phyloP scores from a whole-genome alignment of 2,113 vertebrate species.

The Oreochromis aureus region DNA sequence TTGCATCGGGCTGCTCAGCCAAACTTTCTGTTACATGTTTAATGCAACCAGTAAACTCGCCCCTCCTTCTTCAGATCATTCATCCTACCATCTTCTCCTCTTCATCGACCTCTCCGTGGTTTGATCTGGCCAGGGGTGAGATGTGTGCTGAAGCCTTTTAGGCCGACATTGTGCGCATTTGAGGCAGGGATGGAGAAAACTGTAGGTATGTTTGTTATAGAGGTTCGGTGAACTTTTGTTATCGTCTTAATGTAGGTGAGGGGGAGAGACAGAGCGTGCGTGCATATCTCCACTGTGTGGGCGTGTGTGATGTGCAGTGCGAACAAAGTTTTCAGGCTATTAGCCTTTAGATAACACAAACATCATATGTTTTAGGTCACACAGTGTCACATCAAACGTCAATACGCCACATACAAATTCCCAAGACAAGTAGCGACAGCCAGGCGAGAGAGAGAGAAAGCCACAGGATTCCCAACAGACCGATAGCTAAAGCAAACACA shows the following conservation, averaged over 20 bases:
- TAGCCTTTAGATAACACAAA: not conserved
- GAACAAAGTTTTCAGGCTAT: not conserved
- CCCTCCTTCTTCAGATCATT: not conserved
- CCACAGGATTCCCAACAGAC: slow-evolving; percentile 17
- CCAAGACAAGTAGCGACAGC: not conserved
- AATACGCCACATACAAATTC: not conserved
- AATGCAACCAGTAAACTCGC: not conserved
- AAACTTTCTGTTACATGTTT: not conserved
- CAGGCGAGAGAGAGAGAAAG: not conserved
- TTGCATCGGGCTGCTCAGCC: not conserved
- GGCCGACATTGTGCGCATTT: not conserved
- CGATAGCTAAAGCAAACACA: not conserved
- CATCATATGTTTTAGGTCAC: not conserved
- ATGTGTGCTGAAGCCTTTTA: not conserved
- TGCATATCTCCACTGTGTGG: not conserved
- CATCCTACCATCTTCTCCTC: not conserved
- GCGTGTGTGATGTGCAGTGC: not conserved
- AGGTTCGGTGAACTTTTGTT: not conserved
- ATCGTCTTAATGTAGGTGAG: not conserved
- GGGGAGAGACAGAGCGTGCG: not conserved
- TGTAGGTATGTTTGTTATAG: not conserved
- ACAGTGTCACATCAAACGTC: not conserved
- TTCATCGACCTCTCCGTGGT: not conserved
- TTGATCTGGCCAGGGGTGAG: not conserved
- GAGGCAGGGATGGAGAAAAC: not conserved